phyloP scores from a whole-genome alignment of 2,888 invertebrate genomes.

The Scaptomyza reducta region DNA sequence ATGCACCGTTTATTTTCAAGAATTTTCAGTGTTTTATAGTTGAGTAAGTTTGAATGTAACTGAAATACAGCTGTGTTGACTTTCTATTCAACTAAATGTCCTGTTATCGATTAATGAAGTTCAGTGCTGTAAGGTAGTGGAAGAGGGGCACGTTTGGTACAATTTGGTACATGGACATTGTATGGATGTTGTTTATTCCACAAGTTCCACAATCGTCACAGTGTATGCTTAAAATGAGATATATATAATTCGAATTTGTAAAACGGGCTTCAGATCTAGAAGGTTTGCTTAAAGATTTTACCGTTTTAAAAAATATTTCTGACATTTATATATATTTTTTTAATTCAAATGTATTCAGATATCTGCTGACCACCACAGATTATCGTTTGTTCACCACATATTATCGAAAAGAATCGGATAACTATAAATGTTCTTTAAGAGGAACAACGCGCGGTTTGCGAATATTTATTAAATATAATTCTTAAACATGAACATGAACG shows the following conservation, averaged over 20 bases:
- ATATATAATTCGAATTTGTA: not conserved
- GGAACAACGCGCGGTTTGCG: constrained; percentile 40
- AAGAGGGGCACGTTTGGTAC: not conserved
- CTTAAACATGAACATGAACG: constrained; percentile 57
- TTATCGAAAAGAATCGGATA: constrained; percentile 32
- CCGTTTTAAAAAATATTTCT: not conserved
- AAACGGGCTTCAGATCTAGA: not conserved
- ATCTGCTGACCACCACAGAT: constrained; percentile 38
- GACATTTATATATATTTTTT: not conserved
- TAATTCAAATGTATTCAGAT: constrained; percentile 1
- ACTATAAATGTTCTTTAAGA: constrained; percentile 22
- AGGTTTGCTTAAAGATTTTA: not conserved
- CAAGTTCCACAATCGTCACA: not conserved
- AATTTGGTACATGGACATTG: not conserved
- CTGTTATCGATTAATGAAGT: not conserved
- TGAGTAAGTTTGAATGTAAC: constrained; percentile 63
- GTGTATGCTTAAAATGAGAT: not conserved
- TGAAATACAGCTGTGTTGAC: not conserved
- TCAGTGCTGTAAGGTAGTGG: constrained; percentile 5
- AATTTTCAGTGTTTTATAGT: constrained; percentile 88
- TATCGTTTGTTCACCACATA: not conserved
- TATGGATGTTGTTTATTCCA: not conserved
- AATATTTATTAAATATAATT: constrained; percentile 14
- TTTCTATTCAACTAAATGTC: constrained; percentile 5
- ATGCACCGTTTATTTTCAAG: constrained; percentile 89